These are phyloP conservation scores for Napeogenes inachia DNA, from an alignment of 2,888 invertebrate species.

Conservation along the genomic window DNA sequence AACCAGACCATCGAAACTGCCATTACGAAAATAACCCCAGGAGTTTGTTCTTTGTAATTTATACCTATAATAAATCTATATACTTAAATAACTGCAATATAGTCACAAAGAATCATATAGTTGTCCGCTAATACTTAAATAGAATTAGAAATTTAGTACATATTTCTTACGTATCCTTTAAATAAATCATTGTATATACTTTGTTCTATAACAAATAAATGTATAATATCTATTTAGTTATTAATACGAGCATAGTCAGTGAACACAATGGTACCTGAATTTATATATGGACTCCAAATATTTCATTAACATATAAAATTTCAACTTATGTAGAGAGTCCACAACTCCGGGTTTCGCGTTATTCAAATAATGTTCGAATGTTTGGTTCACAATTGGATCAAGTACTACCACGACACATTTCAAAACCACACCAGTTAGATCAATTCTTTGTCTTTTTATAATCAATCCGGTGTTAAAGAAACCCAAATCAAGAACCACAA, in stretches of 20 bases:
- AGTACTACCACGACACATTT: slow-evolving; percentile 73
- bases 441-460: slow-evolving; percentile 47
- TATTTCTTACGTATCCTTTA: too few relatives aligned
- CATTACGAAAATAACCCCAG: slow-evolving; percentile 80
- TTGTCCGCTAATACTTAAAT: too few relatives aligned
- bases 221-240: too few relatives aligned
- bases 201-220: too few relatives aligned
- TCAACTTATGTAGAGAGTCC: slow-evolving; percentile 81
- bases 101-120: neutral
- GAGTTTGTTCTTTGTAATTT: slow-evolving; percentile 69
- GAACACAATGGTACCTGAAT: slow-evolving; percentile 73
- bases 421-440: slow-evolving; percentile 76
- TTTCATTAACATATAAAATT: slow-evolving; percentile 75
- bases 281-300: slow-evolving; percentile 81
- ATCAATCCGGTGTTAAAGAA: slow-evolving; percentile 55
- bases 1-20: slow-evolving; percentile 82
- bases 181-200: too few relatives aligned
- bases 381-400: slow-evolving; percentile 53
- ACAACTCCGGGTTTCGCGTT: slow-evolving; percentile 63
- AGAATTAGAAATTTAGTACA: too few relatives aligned
- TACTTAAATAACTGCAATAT: neutral
- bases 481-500: slow-evolving; percentile 69
- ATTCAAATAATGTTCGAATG: slow-evolving; percentile 72
- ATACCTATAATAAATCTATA: slow-evolving; percentile 49
- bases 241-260: neutral